Percentiles rank a stretch among this genome's conserved stretches.
These are phyloP conservation scores for Cryptocephalus primarius DNA, from an alignment of 2,888 invertebrate genomes.

Conservation along the genomic window DNA sequence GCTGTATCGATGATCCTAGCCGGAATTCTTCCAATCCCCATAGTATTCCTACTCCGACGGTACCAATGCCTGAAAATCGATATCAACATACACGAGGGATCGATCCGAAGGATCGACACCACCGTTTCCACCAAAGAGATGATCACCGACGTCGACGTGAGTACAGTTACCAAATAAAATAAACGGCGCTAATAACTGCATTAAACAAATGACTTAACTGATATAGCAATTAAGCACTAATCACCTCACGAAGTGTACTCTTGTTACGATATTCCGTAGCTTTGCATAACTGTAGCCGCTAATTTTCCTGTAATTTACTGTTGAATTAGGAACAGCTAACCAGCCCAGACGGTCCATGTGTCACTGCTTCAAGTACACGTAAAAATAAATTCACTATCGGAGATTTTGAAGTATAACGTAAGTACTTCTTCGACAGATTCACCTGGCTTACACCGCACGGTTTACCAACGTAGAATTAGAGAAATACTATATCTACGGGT, in stretches of 20 bases:
- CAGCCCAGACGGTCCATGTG: slow-evolving; percentile 37
- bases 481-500: too few species aligned
- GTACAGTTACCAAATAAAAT: slow-evolving; percentile 31
- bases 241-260: too few species aligned
- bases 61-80: slow-evolving; percentile 84
- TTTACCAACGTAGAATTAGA: too few species aligned
- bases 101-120: slow-evolving; percentile 83
- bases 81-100: slow-evolving; percentile 84
- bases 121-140: slow-evolving; percentile 90
- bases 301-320: slow-evolving; percentile 5
- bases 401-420: slow-evolving; percentile 69
- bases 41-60: slow-evolving; percentile 73
- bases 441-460: background rate
- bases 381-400: slow-evolving; percentile 59
- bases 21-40: slow-evolving; percentile 74
- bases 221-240: background rate
- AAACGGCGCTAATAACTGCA: background rate
- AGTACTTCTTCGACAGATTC: slow-evolving; percentile 30
- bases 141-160: slow-evolving; percentile 88
- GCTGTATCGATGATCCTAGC: slow-evolving; percentile 67
- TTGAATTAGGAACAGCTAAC: slow-evolving; percentile 35
- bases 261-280: background rate
- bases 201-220: background rate
- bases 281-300: slow-evolving; percentile 4
- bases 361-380: slow-evolving; percentile 37